These are phyloP conservation scores for Alviniconcha strummeri DNA, from an alignment of 2,888 invertebrate species.

Conservation along the genomic window DNA sequence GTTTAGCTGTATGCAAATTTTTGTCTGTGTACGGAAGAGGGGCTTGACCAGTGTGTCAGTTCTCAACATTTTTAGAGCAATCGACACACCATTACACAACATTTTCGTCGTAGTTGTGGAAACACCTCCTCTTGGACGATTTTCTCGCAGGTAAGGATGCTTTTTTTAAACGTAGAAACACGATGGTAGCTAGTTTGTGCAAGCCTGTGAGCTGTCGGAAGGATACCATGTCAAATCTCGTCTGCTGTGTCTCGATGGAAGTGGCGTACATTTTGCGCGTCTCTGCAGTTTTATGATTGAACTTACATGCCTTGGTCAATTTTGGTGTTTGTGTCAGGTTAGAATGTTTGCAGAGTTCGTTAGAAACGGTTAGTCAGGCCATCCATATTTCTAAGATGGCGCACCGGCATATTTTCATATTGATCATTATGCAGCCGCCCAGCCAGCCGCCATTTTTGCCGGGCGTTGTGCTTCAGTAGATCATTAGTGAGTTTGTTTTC, in stretches of 20 bases:
- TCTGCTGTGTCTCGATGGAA: constrained; percentile 7
- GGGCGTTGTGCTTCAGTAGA: constrained; percentile 28
- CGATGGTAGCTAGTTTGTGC: background rate
- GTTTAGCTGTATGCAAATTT: constrained; percentile 35
- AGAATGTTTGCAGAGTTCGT: no score
- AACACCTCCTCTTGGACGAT: no score
- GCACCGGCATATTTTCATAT: constrained; percentile 38
- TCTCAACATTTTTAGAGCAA: constrained; percentile 10
- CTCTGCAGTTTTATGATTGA: no score
- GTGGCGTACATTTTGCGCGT: no score
- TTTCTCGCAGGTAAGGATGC: background rate
- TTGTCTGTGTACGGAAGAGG: constrained; percentile 31
- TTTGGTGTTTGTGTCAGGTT: no score
- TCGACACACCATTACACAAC: background rate
- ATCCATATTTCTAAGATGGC: constrained; percentile 18
- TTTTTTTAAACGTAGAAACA: background rate
- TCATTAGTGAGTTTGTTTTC: no score
- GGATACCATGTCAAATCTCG: constrained; percentile 10
- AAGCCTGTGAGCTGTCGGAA: background rate
- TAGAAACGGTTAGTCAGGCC: no score
- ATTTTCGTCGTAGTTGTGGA: no score
- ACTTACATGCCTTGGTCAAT: no score
- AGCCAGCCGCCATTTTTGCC: constrained; percentile 37
- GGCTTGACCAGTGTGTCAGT: constrained; percentile 21
- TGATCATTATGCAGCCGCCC: constrained; percentile 38